Conservation (phyloP, 2,113 vertebrate genomes). For the Otolemur garnettii region DNA sequence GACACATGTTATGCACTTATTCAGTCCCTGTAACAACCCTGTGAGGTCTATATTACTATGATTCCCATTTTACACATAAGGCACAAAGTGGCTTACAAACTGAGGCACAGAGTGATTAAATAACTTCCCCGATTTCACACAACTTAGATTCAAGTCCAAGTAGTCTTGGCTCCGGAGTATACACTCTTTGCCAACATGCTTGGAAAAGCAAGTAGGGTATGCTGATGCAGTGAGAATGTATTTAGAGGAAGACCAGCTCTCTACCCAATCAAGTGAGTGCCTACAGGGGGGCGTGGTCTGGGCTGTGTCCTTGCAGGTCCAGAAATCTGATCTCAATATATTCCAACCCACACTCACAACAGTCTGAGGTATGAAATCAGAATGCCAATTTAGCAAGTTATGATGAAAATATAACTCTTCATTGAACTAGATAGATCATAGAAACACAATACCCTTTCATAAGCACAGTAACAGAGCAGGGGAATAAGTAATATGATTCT, state of each 20-base stretch:
- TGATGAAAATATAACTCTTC: not conserved
- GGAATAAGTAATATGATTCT: not conserved
- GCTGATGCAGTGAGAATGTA: not conserved
- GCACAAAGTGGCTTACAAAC: not conserved
- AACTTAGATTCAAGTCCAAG: constrained; percentile 27
- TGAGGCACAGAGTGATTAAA: not conserved
- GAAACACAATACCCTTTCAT: not conserved
- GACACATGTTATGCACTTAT: not conserved
- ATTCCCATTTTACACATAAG: not conserved
- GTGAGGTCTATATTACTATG: not conserved
- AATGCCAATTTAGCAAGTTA: not conserved
- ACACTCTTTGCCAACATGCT: not conserved
- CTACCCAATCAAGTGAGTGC: not conserved
- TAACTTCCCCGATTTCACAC: not conserved
- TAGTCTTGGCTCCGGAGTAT: not conserved
- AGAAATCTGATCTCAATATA: not conserved
- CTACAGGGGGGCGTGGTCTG: not conserved
- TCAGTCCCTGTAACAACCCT: not conserved
- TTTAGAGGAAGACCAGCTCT: not conserved
- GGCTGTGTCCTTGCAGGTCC: not conserved
- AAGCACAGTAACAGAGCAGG: not conserved
- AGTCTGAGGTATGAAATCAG: not conserved
- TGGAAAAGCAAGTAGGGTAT: not conserved
- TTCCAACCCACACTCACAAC: not conserved
- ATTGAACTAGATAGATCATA: not conserved